A percentile compares a stretch with the other conserved stretches of the same genome.
Evolutionary conservation across 2,888 invertebrate species (phyloP).

Genomic region (Folsomia candida): DNA sequence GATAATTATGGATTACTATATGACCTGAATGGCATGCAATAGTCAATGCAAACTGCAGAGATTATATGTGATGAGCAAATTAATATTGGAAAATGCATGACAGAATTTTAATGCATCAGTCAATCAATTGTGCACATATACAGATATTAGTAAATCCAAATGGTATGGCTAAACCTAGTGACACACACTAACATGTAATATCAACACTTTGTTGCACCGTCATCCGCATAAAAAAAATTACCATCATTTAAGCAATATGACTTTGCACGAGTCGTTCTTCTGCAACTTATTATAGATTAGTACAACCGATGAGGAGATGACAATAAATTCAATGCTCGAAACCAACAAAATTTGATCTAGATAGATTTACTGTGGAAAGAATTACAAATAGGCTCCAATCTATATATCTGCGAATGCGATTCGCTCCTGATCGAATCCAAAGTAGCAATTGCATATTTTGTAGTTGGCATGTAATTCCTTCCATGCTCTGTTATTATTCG

Average conservation of each 20-base stretch:
- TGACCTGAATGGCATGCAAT: neutral
- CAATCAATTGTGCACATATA: neutral
- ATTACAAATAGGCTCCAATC: neutral
- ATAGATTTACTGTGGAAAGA: neutral
- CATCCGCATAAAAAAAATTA: no score
- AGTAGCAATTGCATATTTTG: no score
- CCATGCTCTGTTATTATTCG: neutral
- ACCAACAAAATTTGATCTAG: neutral
- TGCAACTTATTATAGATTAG: no score
- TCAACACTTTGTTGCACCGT: no score
- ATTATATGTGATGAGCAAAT: neutral
- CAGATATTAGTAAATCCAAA: neutral
- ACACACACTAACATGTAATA: no score
- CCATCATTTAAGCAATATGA: no score
- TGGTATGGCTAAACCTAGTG: no score
- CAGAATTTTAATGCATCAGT: neutral
- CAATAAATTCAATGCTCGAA: neutral
- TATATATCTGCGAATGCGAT: neutral
- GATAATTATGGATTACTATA: neutral
- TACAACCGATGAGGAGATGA: no score
- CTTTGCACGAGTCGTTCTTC: no score
- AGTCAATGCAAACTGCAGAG: neutral
- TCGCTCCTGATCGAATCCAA: no score
- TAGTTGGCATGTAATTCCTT: neutral
- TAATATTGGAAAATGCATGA: neutral